Conservation (phyloP, 2,113 vertebrate genomes). For the Amazona guildingii region DNA sequence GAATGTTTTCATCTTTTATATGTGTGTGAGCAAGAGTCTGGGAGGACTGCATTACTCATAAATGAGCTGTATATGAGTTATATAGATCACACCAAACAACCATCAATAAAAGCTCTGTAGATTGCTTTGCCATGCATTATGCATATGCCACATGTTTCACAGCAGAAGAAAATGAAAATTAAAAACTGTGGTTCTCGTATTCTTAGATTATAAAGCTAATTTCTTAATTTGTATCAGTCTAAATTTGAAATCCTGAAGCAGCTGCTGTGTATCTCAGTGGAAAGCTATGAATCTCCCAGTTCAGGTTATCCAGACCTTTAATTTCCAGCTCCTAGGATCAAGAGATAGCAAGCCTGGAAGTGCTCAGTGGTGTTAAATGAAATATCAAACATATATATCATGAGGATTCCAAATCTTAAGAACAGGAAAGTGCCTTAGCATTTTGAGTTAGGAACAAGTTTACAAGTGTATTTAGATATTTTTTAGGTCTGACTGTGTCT, state of each 20-base stretch:
- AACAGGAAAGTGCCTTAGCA: not conserved
- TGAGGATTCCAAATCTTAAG: not conserved
- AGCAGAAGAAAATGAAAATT: not conserved
- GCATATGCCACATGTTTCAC: slow-evolving; percentile 21
- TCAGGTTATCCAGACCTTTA: not conserved
- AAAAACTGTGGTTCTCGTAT: not conserved
- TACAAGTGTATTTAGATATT: not conserved
- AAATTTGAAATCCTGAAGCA: not conserved
- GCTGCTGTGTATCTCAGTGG: not conserved
- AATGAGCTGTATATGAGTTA: slow-evolving; percentile 49
- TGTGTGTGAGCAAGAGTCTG: slow-evolving; percentile 23
- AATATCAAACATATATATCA: not conserved
- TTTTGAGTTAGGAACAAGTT: not conserved
- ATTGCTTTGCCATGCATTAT: slow-evolving; percentile 7
- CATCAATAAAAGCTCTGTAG: slow-evolving; percentile 41
- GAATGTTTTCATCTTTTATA: not conserved
- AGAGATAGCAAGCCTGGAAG: not conserved
- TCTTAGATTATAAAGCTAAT: not conserved
- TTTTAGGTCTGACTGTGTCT: not conserved
- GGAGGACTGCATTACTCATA: slow-evolving; percentile 44
- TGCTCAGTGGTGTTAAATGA: not conserved
- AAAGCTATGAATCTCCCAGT: not conserved
- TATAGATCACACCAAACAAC: slow-evolving; percentile 34
- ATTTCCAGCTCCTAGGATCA: not conserved
- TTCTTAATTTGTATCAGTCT: not conserved